Percentiles rank a stretch among this genome's conserved stretches.
phyloP scores from a whole-genome alignment of 92 coral and sea anemone genomes.

The Anthopleura xanthogrammica region DNA sequence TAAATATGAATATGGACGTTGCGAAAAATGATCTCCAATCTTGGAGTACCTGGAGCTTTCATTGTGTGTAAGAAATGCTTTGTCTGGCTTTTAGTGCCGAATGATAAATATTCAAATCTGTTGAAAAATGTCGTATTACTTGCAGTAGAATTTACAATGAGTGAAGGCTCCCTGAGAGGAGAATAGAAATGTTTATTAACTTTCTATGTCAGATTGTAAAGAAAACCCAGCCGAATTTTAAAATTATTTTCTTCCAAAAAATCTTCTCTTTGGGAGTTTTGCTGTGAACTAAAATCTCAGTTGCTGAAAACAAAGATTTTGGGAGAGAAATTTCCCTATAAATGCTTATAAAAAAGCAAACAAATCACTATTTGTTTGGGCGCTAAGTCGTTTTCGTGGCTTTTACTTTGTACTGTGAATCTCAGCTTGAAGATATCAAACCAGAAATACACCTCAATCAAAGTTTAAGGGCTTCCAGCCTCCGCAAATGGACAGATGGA shows the following conservation, averaged over 20 bases:
- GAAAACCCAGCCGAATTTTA: neutral
- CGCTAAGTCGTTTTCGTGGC: neutral
- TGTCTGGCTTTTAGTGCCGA: neutral
- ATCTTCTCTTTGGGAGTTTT: too few relatives aligned
- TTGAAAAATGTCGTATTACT: neutral
- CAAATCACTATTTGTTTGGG: neutral
- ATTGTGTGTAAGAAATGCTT: neutral
- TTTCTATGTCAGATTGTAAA: neutral
- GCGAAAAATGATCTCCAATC: neutral
- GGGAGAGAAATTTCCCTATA: neutral
- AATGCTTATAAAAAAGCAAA: neutral
- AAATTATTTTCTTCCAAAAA: too few relatives aligned
- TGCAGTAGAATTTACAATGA: neutral
- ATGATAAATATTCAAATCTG: neutral
- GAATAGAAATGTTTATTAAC: neutral
- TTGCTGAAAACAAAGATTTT: neutral
- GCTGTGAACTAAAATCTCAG: neutral
- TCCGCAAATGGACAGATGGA: neutral
- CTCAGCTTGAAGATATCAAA: conserved; percentile 1
- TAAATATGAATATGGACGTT: neutral
- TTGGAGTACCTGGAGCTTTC: neutral
- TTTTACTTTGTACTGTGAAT: neutral
- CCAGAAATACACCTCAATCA: neutral
- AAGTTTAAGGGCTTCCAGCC: conserved; percentile 4
- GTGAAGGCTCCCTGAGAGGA: neutral